Percentiles rank a stretch among this genome's conserved stretches.
These are phyloP conservation scores for Parnassius glacialis DNA, from an alignment of 2,888 invertebrate species.

Conservation along the genomic window DNA sequence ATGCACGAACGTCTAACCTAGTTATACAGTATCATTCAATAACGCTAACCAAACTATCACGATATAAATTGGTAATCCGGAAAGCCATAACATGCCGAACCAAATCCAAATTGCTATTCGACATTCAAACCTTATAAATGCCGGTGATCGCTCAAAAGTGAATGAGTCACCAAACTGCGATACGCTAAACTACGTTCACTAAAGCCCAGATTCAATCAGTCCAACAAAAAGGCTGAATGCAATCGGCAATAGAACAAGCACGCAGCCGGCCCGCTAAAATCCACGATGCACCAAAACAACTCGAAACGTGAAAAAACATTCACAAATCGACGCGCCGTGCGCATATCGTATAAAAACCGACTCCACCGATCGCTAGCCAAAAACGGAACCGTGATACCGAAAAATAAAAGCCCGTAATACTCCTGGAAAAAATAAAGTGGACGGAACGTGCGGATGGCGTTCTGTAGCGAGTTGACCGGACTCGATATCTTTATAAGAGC, in stretches of 20 bases:
- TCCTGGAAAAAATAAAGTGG: constrained; percentile 70
- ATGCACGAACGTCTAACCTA: too few relatives aligned
- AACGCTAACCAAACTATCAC: neutral
- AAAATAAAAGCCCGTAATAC: constrained; percentile 77
- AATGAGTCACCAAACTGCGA: constrained; percentile 67
- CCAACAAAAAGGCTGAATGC: constrained; percentile 68
- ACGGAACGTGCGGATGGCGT: constrained; percentile 46
- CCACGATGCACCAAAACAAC: constrained; percentile 77
- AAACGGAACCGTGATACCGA: constrained; percentile 79
- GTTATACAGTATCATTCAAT: neutral
- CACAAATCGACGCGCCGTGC: constrained; percentile 68
- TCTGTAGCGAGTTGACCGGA: constrained; percentile 46
- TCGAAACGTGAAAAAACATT: constrained; percentile 68
- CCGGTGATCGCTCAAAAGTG: constrained; percentile 55
- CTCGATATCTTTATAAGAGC: constrained; percentile 65
- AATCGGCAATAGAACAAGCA: constrained; percentile 73
- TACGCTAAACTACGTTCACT: constrained; percentile 73
- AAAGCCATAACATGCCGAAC: constrained; percentile 8
- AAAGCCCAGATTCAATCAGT: constrained; percentile 78
- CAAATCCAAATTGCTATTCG: constrained; percentile 49
- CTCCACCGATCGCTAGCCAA: constrained; percentile 73
- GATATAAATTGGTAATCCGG: neutral
- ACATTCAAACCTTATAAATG: constrained; percentile 48
- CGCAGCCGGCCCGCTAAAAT: constrained; percentile 65
- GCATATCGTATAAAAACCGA: constrained; percentile 76